Percentiles rank a stretch among this genome's conserved stretches.
Evolutionary conservation across 2,113 vertebrate genomes (phyloP).

Genomic region (Meleagris gallopavo): DNA sequence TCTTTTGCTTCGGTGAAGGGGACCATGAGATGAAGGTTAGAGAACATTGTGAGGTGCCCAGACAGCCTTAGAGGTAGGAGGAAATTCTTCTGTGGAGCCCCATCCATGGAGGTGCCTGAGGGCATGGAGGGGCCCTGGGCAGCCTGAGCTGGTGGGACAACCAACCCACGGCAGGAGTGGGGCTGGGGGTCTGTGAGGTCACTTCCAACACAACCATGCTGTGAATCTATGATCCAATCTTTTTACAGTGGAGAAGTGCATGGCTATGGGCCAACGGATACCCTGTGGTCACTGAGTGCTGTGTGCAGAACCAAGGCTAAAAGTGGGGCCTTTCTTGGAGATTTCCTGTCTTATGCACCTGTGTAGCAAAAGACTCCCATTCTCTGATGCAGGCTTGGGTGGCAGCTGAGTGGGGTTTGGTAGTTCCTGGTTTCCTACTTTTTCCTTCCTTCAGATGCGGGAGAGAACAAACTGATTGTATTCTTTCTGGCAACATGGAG

Average conservation of each 20-base stretch:
- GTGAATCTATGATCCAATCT: neutral
- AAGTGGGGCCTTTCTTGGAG: neutral
- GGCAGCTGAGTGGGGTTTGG: neutral
- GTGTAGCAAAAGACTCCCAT: neutral
- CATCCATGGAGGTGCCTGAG: neutral
- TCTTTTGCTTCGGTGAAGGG: neutral
- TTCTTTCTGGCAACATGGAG: neutral
- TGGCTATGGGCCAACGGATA: neutral
- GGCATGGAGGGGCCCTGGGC: no score
- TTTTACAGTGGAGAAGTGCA: neutral
- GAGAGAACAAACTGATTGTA: neutral
- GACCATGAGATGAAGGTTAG: neutral
- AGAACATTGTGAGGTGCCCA: neutral
- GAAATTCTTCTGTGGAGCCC: neutral
- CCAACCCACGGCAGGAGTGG: neutral
- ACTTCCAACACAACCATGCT: neutral
- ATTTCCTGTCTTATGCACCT: neutral
- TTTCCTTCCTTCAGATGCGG: neutral
- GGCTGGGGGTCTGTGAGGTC: neutral
- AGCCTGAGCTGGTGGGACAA: neutral
- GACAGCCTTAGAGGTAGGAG: neutral
- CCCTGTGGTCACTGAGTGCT: neutral
- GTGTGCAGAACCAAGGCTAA: neutral
- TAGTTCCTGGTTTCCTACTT: neutral
- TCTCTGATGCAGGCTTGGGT: neutral